Percentiles rank a stretch among this genome's conserved stretches.
phyloP scores from a whole-genome alignment of 2,113 vertebrate species.

The Turdus rufiventris region DNA sequence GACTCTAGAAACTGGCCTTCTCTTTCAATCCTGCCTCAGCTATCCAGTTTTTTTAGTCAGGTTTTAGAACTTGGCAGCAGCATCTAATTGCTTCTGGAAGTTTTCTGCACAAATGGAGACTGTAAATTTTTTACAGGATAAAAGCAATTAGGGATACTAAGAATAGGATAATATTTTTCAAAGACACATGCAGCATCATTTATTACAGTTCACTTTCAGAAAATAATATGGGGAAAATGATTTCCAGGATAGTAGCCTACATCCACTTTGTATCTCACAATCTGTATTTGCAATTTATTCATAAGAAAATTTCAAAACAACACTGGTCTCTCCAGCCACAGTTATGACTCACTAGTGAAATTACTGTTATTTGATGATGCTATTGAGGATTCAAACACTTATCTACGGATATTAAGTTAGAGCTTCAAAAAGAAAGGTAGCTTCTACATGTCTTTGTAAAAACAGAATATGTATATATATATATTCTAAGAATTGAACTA shows the following conservation, averaged over 20 bases:
- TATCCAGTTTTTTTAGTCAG: background rate
- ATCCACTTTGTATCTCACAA: background rate
- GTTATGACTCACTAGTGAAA: background rate
- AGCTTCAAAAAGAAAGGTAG: background rate
- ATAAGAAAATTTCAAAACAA: background rate
- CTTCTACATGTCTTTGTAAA: background rate
- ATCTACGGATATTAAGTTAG: fast-evolving
- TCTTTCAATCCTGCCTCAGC: background rate
- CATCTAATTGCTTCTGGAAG: background rate
- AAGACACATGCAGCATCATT: background rate
- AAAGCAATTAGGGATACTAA: background rate
- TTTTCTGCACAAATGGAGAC: background rate
- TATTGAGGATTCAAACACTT: background rate
- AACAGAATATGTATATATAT: background rate
- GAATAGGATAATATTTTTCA: background rate
- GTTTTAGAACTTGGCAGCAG: background rate
- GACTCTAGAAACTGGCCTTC: background rate
- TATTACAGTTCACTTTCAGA: background rate
- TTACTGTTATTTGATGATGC: background rate
- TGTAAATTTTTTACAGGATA: background rate
- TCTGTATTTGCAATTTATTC: background rate
- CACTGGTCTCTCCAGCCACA: background rate
- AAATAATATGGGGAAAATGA: background rate
- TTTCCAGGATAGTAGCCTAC: background rate
- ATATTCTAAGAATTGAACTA: background rate